phyloP scores from a whole-genome alignment of 2,797 vertebrate species.

The Oreortyx pictus region DNA sequence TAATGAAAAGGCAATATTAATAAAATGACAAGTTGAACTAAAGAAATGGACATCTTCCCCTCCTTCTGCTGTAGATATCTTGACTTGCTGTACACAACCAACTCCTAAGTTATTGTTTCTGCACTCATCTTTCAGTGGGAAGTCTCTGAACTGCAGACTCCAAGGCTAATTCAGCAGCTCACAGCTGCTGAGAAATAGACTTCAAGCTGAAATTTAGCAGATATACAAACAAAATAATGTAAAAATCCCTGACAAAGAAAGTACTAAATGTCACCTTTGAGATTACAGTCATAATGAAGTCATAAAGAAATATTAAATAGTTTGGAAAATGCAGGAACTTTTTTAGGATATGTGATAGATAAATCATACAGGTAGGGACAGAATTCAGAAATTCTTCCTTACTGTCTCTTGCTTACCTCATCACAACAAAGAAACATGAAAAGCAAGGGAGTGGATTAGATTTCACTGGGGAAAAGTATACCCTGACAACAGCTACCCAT shows the following conservation, averaged over 20 bases:
- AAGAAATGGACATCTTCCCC: not conserved
- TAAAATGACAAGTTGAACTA: not conserved
- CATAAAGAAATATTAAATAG: not conserved
- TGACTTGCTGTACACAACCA: not conserved
- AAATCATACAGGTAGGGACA: not conserved
- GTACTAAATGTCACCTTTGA: not conserved
- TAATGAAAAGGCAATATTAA: not conserved
- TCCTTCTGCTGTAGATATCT: not conserved
- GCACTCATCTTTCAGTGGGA: not conserved
- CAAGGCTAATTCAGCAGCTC: not conserved
- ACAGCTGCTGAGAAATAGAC: not conserved
- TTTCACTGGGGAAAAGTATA: not conserved
- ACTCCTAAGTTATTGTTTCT: not conserved
- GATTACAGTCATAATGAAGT: not conserved
- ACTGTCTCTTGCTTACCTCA: not conserved
- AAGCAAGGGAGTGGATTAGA: not conserved
- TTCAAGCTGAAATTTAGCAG: not conserved
- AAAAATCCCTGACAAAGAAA: not conserved
- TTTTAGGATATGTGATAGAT: not conserved
- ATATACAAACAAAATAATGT: not conserved
- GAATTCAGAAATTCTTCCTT: not conserved
- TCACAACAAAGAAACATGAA: not conserved
- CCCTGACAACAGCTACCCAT: not conserved
- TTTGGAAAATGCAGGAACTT: not conserved
- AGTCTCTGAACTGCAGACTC: not conserved